phyloP scores from a whole-genome alignment of 2,888 invertebrate genomes.

The Psylliodes chrysocephalus region DNA sequence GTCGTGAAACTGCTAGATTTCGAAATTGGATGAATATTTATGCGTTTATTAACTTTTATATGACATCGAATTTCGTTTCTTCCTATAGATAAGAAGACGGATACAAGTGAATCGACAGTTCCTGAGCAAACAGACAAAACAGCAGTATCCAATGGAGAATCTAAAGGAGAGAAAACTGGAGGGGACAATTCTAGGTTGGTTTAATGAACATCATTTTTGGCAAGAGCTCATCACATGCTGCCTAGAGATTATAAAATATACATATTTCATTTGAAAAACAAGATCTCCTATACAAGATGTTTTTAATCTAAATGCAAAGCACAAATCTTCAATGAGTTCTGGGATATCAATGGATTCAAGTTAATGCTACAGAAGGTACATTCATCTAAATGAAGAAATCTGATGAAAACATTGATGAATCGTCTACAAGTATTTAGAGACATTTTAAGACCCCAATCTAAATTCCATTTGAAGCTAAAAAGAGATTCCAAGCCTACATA shows the following conservation, averaged over 20 bases:
- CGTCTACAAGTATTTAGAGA: no score
- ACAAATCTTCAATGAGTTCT: neutral
- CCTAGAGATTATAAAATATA: slow-evolving; percentile 19
- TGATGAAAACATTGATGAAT: neutral
- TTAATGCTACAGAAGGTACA: neutral
- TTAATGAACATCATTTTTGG: slow-evolving; percentile 38
- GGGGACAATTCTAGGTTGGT: slow-evolving; percentile 53
- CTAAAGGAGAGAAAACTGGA: slow-evolving; percentile 39
- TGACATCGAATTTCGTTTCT: slow-evolving; percentile 56
- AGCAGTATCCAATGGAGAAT: slow-evolving; percentile 41
- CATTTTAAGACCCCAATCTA: no score
- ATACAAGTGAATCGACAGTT: slow-evolving; percentile 45
- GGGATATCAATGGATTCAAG: neutral
- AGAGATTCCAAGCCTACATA: neutral
- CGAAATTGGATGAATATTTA: slow-evolving; percentile 46
- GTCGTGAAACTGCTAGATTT: slow-evolving; percentile 46
- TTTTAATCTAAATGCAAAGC: neutral
- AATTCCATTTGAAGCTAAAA: no score
- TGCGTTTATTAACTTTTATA: slow-evolving; percentile 45
- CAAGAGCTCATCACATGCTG: slow-evolving; percentile 44
- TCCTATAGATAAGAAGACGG: slow-evolving; percentile 55
- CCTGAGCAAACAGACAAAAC: slow-evolving; percentile 37
- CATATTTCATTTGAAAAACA: neutral
- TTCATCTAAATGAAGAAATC: neutral
- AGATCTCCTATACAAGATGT: neutral